These are phyloP conservation scores for Aythya baeri DNA, from an alignment of 2,113 vertebrate genomes.

Conservation along the genomic window DNA sequence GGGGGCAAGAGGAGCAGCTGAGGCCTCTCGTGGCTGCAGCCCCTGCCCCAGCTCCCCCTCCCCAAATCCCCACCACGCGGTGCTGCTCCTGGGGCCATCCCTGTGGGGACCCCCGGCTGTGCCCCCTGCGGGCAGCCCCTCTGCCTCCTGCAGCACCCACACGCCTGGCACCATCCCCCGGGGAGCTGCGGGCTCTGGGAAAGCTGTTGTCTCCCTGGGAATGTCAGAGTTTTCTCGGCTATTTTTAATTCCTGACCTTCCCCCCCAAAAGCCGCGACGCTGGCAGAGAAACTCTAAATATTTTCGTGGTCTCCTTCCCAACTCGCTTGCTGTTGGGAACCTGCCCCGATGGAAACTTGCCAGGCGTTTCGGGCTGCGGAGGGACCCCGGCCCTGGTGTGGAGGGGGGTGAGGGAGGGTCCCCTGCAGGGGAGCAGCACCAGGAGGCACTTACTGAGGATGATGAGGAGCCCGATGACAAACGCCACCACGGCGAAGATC, in stretches of 20 bases:
- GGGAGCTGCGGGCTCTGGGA: slow-evolving; percentile 18
- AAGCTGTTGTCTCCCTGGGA: neutral
- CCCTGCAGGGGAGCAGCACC: neutral
- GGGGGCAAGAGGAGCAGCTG: neutral
- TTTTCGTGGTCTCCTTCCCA: slow-evolving; percentile 43
- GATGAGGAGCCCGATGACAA: slow-evolving; percentile 82
- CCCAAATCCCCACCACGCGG: no score
- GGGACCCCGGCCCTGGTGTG: neutral
- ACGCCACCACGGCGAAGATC: slow-evolving; percentile 84
- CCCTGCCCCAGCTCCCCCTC: neutral
- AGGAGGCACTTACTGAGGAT: slow-evolving; percentile 82
- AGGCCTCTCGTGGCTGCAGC: neutral
- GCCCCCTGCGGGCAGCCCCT: neutral
- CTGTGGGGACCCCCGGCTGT: no score
- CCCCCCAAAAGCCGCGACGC: neutral
- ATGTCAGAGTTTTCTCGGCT: slow-evolving; percentile 48
- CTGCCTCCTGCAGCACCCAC: neutral
- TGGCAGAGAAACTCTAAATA: slow-evolving; percentile 46
- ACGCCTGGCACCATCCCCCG: fast-evolving
- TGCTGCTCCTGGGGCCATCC: no score
- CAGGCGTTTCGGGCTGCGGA: neutral
- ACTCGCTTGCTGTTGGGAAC: neutral
- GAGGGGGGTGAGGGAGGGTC: neutral
- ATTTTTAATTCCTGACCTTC: slow-evolving; percentile 68
- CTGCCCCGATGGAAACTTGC: slow-evolving; percentile 7